phyloP scores from a whole-genome alignment of 2,797 vertebrate genomes.

The Lutjanus argentimaculatus region DNA sequence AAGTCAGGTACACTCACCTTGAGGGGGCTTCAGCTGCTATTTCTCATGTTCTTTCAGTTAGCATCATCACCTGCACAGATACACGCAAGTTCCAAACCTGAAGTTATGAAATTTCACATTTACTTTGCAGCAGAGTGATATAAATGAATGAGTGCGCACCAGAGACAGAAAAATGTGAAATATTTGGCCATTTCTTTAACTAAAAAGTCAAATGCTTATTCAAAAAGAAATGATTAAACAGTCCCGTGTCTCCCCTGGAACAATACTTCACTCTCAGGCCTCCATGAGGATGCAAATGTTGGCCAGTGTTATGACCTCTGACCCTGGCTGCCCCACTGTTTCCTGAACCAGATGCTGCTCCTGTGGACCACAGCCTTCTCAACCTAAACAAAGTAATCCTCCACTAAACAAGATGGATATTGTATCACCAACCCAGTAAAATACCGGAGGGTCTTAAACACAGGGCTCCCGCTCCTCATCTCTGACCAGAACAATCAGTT shows the following conservation, averaged over 20 bases:
- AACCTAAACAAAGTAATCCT: constrained; percentile 85
- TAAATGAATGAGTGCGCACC: background rate
- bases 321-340: constrained; percentile 75
- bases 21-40: background rate
- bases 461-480: constrained; percentile 48
- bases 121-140: background rate
- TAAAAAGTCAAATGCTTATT: constrained; percentile 18
- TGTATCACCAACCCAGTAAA: constrained; percentile 78
- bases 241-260: constrained; percentile 62
- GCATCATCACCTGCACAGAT: background rate
- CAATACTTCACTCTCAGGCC: constrained; percentile 75
- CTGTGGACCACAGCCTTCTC: constrained; percentile 77
- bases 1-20: constrained; percentile 70
- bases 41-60: background rate
- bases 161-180: background rate
- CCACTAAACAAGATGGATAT: constrained; percentile 85
- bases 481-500: constrained; percentile 36
- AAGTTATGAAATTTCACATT: background rate
- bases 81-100: background rate
- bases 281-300: constrained; percentile 78
- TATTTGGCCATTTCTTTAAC: background rate
- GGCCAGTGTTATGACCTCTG: constrained; percentile 80
- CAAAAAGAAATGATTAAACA: constrained; percentile 54
- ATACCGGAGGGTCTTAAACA: constrained; percentile 59
- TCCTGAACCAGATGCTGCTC: constrained; percentile 85